Evolutionary conservation across 2,113 vertebrate genomes (phyloP).

Genomic region (Cichladusa arquata): DNA sequence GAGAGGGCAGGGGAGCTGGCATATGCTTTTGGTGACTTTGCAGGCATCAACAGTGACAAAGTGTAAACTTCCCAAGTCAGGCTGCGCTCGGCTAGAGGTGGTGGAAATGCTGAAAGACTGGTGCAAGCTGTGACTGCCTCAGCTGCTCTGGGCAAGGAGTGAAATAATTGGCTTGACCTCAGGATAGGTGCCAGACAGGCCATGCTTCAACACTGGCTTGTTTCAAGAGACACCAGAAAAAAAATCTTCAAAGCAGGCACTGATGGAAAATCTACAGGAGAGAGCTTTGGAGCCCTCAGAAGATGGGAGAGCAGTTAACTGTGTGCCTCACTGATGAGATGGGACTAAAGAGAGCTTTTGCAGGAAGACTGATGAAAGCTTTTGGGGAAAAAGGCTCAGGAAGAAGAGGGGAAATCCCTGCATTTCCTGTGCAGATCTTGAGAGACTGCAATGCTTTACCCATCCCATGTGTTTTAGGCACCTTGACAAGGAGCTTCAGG

Average conservation of each 20-base stretch:
- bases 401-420: background rate
- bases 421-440: background rate
- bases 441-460: background rate
- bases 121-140: background rate
- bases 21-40: background rate
- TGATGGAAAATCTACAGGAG: background rate
- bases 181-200: background rate
- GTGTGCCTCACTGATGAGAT: background rate
- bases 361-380: background rate
- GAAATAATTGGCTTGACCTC: background rate
- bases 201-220: background rate
- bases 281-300: background rate
- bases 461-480: background rate
- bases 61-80: background rate
- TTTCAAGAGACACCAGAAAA: background rate
- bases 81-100: background rate
- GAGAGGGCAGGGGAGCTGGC: background rate
- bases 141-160: background rate
- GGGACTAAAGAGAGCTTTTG: background rate
- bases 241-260: background rate
- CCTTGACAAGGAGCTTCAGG: background rate
- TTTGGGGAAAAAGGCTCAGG: background rate
- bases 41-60: background rate
- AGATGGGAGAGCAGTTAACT: background rate
- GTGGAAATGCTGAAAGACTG: background rate